Conservation (phyloP, 2,113 vertebrate species). For the Lasiurus cinereus region DNA sequence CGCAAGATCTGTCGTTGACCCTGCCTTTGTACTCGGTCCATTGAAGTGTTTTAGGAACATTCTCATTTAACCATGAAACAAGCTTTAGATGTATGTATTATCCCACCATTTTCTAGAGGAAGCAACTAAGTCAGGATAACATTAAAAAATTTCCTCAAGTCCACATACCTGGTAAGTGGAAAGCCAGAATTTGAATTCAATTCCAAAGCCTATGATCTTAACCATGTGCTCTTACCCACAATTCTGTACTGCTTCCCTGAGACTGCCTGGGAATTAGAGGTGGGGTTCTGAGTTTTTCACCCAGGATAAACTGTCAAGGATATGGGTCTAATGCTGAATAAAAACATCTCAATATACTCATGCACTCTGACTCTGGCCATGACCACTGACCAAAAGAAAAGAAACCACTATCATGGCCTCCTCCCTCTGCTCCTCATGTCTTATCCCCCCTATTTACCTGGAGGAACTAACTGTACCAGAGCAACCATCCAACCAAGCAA, state of each 20-base stretch:
- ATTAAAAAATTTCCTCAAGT: background rate
- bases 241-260: background rate
- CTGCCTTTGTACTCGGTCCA: background rate
- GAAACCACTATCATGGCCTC: background rate
- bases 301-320: background rate
- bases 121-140: background rate
- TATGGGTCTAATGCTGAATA: background rate
- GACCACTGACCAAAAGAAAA: background rate
- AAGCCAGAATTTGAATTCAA: background rate
- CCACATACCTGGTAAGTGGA: background rate
- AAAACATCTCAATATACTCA: background rate
- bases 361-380: background rate
- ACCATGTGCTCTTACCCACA: background rate
- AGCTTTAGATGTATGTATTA: background rate
- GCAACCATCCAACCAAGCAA: background rate
- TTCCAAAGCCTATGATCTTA: background rate
- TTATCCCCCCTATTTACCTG: background rate
- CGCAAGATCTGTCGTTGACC: background rate
- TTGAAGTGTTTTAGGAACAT: background rate
- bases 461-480: background rate
- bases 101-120: background rate
- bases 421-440: background rate
- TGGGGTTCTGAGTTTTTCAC: conserved; percentile 11
- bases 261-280: background rate
- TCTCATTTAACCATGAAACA: background rate